phyloP scores from a whole-genome alignment of 2,113 vertebrate genomes.

The Benitochromis conjunctus region DNA sequence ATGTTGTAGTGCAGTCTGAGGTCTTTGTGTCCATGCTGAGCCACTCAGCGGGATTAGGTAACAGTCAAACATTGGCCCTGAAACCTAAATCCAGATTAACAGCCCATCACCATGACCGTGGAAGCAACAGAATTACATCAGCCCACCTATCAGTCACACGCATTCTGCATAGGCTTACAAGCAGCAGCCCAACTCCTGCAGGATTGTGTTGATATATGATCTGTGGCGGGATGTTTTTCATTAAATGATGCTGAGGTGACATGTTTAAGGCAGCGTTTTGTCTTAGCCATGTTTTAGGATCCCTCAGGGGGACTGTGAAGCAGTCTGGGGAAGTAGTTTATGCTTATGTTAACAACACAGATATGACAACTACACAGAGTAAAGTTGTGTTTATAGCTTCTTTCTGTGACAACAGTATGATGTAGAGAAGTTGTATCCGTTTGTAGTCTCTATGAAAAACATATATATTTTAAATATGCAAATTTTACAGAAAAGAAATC shows the following conservation, averaged over 20 bases:
- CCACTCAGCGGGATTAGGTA: conserved; percentile 54
- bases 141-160: conserved; percentile 53
- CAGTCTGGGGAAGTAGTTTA: not conserved
- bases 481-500: not conserved
- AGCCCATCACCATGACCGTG: conserved; percentile 28
- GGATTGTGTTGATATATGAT: conserved; percentile 30
- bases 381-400: not conserved
- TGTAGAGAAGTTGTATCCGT: not conserved
- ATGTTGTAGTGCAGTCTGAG: not conserved
- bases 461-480: not conserved
- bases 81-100: conserved; percentile 68
- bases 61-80: conserved; percentile 38
- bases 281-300: not conserved
- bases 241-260: conserved; percentile 20
- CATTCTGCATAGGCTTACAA: conserved; percentile 3
- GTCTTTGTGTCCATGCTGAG: conserved; percentile 27
- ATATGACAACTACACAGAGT: not conserved
- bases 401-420: not conserved
- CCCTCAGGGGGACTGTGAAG: not conserved
- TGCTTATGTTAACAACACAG: not conserved
- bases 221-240: not conserved
- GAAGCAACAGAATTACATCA: conserved; percentile 46
- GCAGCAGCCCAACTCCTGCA: not conserved
- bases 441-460: not conserved
- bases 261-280: conserved; percentile 4